Evolutionary conservation across 2,113 vertebrate genomes (phyloP).

Genomic region (Chaenogobius annularis): DNA sequence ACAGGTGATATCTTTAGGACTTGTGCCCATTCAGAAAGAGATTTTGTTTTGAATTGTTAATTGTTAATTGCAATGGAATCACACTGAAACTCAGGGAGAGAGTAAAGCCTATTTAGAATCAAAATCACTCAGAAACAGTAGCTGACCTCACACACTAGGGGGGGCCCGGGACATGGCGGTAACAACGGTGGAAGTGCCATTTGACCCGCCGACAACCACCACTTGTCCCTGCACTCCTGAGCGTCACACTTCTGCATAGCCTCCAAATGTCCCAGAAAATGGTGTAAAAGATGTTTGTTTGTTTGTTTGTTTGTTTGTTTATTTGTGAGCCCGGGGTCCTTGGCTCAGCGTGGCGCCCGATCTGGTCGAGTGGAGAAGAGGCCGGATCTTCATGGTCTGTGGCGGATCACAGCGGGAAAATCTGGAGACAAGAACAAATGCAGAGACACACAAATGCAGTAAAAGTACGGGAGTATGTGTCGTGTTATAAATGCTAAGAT

Average conservation of each 20-base stretch:
- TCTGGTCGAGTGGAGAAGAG: slow-evolving; percentile 5
- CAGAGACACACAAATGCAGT: background rate
- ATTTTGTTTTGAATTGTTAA: no score
- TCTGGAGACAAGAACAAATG: slow-evolving; percentile 26
- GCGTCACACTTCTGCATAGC: background rate
- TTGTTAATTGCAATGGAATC: no score
- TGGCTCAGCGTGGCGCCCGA: slow-evolving; percentile 23
- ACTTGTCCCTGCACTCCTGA: slow-evolving; percentile 5
- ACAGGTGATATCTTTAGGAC: no score
- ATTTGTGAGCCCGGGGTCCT: background rate
- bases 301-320: background rate
- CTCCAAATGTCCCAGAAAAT: background rate
- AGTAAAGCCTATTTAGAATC: no score
- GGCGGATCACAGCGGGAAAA: slow-evolving; percentile 49
- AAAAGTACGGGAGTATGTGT: background rate
- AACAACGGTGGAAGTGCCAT: background rate
- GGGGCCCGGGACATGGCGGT: slow-evolving; percentile 2
- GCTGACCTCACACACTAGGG: background rate
- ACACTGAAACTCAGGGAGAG: no score
- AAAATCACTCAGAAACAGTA: background rate
- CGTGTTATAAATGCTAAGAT: background rate
- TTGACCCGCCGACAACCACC: slow-evolving; percentile 14
- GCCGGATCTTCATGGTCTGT: slow-evolving; percentile 28
- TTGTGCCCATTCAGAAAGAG: no score
- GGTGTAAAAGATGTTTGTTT: slow-evolving; percentile 24